phyloP scores from a whole-genome alignment of 2,888 invertebrate genomes.

The Erynnis tages region DNA sequence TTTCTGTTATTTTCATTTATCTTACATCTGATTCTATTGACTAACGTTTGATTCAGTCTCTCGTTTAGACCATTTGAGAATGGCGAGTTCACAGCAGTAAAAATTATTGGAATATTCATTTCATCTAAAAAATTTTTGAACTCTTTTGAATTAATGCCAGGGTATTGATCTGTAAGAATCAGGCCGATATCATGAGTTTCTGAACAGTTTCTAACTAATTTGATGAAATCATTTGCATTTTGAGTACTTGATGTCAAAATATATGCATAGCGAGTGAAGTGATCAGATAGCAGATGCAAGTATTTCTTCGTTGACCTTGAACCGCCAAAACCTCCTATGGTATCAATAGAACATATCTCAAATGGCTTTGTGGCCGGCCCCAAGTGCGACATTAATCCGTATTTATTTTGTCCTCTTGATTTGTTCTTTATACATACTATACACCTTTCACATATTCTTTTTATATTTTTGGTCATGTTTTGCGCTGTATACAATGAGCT shows the following conservation, averaged over 20 bases:
- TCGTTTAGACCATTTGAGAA: too few species aligned
- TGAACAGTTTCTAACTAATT: too few species aligned
- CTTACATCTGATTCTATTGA: background rate
- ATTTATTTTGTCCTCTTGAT: conserved; percentile 18
- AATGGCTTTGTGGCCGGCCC: conserved; percentile 25
- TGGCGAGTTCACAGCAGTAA: too few species aligned
- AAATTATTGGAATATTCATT: background rate
- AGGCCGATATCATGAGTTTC: too few species aligned
- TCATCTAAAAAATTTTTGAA: background rate
- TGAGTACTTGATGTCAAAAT: background rate
- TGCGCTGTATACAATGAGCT: conserved; percentile 7
- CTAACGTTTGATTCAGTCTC: background rate
- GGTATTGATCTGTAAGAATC: background rate
- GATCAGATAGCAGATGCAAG: conserved; percentile 24
- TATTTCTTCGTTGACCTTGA: conserved; percentile 32
- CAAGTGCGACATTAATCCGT: conserved; percentile 18
- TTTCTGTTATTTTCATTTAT: too few species aligned
- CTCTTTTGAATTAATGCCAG: background rate
- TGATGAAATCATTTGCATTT: too few species aligned
- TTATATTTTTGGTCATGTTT: conserved; percentile 31
- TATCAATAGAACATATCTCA: conserved; percentile 26
- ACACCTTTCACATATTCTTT: conserved; percentile 21
- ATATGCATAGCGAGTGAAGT: conserved; percentile 21
- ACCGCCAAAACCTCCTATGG: conserved; percentile 30
- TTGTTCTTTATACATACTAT: conserved; percentile 25